Evolutionary conservation across 2,113 vertebrate species (phyloP).

Genomic region (Grammomys surdaster): DNA sequence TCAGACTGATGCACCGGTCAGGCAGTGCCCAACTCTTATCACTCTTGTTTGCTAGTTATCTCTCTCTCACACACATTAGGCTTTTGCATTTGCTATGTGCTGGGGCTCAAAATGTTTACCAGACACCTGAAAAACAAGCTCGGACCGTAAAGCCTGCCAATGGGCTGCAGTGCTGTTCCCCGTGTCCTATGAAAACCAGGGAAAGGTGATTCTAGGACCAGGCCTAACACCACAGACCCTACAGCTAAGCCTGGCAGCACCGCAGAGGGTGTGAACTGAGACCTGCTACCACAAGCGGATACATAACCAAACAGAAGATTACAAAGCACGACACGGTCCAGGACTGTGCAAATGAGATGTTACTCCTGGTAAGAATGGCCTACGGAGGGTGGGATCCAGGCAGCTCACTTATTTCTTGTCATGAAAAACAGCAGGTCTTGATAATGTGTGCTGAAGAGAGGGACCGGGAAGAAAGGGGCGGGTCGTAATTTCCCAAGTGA

Average conservation of each 20-base stretch:
- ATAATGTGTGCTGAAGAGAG: background rate
- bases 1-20: background rate
- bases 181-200: background rate
- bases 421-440: background rate
- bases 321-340: background rate
- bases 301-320: background rate
- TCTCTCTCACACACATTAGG: background rate
- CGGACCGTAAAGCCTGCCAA: background rate
- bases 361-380: background rate
- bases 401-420: background rate
- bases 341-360: background rate
- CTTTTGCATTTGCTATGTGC: background rate
- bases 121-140: constrained; percentile 9
- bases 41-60: background rate
- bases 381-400: background rate
- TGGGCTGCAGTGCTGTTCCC: background rate
- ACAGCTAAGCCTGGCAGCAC: background rate
- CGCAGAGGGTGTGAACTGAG: background rate
- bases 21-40: background rate
- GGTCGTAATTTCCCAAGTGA: background rate
- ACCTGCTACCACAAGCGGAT: background rate
- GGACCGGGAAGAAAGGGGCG: background rate
- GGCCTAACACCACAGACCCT: background rate
- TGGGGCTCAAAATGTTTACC: constrained; percentile 20
- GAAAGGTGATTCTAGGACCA: background rate